phyloP scores from a whole-genome alignment of 2,797 vertebrate species.

The Oreochromis grahami region DNA sequence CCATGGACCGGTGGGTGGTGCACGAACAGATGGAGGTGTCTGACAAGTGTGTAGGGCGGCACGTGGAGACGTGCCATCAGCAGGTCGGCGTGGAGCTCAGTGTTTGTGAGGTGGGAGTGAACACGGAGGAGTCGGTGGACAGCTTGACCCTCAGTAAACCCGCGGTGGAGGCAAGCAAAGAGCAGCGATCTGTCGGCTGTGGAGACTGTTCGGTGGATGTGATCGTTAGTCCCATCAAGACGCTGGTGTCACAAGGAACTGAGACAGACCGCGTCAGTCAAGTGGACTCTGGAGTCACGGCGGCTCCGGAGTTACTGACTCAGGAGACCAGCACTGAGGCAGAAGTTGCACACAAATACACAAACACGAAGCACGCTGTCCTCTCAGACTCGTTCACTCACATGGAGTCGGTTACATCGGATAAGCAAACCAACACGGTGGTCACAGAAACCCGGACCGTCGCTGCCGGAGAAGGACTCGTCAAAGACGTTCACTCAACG shows the following conservation, averaged over 20 bases:
- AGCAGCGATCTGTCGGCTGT: conserved; percentile 81
- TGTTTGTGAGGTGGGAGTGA: conserved; percentile 77
- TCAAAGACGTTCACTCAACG: conserved; percentile 78
- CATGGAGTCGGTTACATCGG: conserved; percentile 68
- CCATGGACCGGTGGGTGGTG: conserved; percentile 86
- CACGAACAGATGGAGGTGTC: conserved; percentile 72
- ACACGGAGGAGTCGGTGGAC: conserved; percentile 75
- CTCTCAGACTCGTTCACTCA: conserved; percentile 80
- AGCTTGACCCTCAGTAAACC: conserved; percentile 40
- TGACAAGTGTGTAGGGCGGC: conserved; percentile 74
- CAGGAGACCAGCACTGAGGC: conserved; percentile 80
- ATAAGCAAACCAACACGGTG: conserved; percentile 85
- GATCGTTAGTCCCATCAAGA: conserved; percentile 65
- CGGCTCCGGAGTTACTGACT: conserved; percentile 68
- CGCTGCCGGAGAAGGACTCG: conserved; percentile 88
- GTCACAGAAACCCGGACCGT: conserved; percentile 79
- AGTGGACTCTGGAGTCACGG: conserved; percentile 80
- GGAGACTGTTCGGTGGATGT: conserved; percentile 88
- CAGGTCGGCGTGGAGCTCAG: conserved; percentile 73
- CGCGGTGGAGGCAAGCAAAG: conserved; percentile 36
- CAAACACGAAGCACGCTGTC: conserved; percentile 72
- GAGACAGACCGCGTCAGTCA: conserved; percentile 70
- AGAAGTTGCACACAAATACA: conserved; percentile 73
- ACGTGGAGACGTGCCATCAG: conserved; percentile 65
- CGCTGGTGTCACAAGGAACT: conserved; percentile 67